Evolutionary conservation across 2,113 vertebrate species (phyloP).

Genomic region (Muntiacus muntjak): DNA sequence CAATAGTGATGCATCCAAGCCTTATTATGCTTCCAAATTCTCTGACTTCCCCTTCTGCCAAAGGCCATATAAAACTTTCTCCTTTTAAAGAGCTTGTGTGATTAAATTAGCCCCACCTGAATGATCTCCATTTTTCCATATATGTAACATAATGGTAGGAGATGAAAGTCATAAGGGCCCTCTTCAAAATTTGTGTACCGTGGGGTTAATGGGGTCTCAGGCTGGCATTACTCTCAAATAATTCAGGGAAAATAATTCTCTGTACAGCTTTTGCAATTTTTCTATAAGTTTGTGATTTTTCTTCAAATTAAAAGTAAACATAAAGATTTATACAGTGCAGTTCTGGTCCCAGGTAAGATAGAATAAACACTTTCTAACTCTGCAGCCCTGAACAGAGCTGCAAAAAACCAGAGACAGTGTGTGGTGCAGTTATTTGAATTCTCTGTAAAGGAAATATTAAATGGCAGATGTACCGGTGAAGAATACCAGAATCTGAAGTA

Average conservation of each 20-base stretch:
- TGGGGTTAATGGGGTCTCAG: background rate
- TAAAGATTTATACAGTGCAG: background rate
- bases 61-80: background rate
- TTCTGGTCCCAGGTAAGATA: background rate
- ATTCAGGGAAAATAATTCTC: background rate
- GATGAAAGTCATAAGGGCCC: background rate
- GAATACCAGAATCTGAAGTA: background rate
- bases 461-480: background rate
- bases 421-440: background rate
- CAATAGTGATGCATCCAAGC: background rate
- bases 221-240: background rate
- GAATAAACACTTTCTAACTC: background rate
- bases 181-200: background rate
- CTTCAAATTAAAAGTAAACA: background rate
- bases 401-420: background rate
- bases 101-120: background rate
- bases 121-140: background rate
- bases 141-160: background rate
- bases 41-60: background rate
- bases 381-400: background rate
- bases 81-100: background rate
- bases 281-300: background rate
- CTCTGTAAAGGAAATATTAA: background rate
- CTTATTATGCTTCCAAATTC: background rate
- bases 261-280: background rate